A percentile compares a stretch with the other conserved stretches of the same genome.
phyloP scores from a whole-genome alignment of 2,113 vertebrate genomes.

The Oxyura jamaicensis region DNA sequence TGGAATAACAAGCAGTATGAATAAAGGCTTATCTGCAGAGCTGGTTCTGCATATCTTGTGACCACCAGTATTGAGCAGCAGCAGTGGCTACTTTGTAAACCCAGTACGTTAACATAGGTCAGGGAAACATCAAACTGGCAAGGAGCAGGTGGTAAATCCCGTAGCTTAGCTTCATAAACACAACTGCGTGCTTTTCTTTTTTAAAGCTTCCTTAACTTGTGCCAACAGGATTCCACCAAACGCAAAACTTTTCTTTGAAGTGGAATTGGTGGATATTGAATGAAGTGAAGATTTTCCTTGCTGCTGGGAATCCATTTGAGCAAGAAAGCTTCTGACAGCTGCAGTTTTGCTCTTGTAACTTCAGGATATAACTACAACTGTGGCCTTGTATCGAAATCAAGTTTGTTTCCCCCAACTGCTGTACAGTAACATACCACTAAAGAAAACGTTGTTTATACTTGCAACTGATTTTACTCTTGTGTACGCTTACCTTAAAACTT shows the following conservation, averaged over 20 bases:
- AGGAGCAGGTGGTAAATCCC: background rate
- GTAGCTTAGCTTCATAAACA: too few species aligned
- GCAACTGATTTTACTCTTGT: background rate
- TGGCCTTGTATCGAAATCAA: background rate
- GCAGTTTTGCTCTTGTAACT: background rate
- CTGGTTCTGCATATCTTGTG: fast-evolving
- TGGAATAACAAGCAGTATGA: fast-evolving
- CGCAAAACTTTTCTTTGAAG: slow-evolving; percentile 93
- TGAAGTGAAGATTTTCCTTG: slow-evolving; percentile 69
- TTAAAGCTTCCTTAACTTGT: slow-evolving; percentile 77
- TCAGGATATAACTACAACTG: background rate
- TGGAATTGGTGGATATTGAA: slow-evolving; percentile 92
- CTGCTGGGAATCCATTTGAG: background rate
- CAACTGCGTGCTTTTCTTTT: too few species aligned
- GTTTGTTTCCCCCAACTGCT: background rate
- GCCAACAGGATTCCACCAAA: slow-evolving; percentile 92
- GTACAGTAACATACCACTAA: slow-evolving; percentile 35
- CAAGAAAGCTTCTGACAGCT: background rate
- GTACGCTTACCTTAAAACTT: fast-evolving
- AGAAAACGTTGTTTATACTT: slow-evolving; percentile 30
- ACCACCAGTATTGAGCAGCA: fast-evolving
- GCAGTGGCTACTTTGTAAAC: fast-evolving
- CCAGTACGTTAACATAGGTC: fast-evolving
- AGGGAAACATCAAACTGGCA: background rate
- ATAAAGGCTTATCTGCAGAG: fast-evolving